Evolutionary conservation across 2,113 vertebrate genomes (phyloP).

Genomic region (Ascaphus truei): DNA sequence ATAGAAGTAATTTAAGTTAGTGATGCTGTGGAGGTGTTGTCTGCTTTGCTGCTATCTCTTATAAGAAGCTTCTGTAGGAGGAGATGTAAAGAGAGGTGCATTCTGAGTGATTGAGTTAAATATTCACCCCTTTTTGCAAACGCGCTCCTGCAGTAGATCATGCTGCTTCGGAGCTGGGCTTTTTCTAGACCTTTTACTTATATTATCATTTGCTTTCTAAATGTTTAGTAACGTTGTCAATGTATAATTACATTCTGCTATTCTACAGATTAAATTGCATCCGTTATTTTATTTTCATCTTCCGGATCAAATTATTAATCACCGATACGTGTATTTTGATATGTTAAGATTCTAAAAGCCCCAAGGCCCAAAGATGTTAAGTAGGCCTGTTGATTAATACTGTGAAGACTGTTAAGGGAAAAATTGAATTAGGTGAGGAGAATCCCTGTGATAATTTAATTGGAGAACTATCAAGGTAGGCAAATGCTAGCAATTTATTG

Average conservation of each 20-base stretch:
- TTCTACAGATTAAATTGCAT: not conserved
- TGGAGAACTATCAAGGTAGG: not conserved
- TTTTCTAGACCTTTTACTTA: too few relatives aligned
- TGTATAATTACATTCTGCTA: not conserved
- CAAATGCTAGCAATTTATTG: constrained; percentile 22
- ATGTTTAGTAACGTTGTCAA: too few relatives aligned
- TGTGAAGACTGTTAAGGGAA: not conserved
- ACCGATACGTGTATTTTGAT: not conserved
- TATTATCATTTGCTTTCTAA: too few relatives aligned
- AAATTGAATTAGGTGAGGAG: constrained; percentile 22
- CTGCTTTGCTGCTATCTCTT: too few relatives aligned
- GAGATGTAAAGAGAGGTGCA: too few relatives aligned
- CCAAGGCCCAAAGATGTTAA: constrained; percentile 4
- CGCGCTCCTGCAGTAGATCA: too few relatives aligned
- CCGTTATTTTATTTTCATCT: not conserved
- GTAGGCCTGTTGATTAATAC: constrained; percentile 12
- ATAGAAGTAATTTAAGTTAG: too few relatives aligned
- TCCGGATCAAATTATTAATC: not conserved
- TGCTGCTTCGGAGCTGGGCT: too few relatives aligned
- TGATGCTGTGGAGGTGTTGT: too few relatives aligned
- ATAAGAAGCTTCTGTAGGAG: too few relatives aligned
- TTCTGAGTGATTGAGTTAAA: too few relatives aligned
- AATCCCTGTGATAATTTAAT: constrained; percentile 30
- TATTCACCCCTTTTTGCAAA: too few relatives aligned
- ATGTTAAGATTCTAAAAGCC: not conserved